A percentile compares a stretch with the other conserved stretches of the same genome.
Evolutionary conservation across 2,888 invertebrate species (phyloP).

Genomic region (Girardia tigrina): DNA sequence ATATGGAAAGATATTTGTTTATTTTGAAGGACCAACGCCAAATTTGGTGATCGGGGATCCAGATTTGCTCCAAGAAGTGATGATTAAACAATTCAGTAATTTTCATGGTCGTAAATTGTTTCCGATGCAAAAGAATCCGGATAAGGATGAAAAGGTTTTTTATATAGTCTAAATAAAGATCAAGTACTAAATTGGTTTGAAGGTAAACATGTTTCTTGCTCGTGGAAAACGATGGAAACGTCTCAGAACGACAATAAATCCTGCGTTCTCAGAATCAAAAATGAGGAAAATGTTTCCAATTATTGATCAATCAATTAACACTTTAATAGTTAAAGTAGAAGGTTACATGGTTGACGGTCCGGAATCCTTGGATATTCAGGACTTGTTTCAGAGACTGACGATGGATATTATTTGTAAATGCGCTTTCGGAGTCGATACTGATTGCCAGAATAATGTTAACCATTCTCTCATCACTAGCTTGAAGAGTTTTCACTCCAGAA

Average conservation of each 20-base stretch:
- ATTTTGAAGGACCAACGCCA: conserved; percentile 40
- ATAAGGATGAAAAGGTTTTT: not conserved
- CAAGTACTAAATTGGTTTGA: not conserved
- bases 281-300: not conserved
- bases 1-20: conserved; percentile 40
- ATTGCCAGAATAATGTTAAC: not conserved
- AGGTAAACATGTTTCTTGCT: not conserved
- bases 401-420: conserved; percentile 19
- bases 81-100: conserved; percentile 42
- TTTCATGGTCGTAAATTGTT: conserved; percentile 40
- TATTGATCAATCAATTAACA: not conserved
- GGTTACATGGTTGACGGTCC: not conserved
- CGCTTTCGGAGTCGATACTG: conserved; percentile 1
- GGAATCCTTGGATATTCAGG: not conserved
- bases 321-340: not conserved
- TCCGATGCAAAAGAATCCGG: conserved; percentile 35
- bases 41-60: conserved; percentile 40
- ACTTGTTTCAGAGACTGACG: not conserved
- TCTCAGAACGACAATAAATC: not conserved
- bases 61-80: conserved; percentile 40
- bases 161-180: not conserved
- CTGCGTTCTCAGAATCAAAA: not conserved
- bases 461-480: not conserved
- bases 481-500: not conserved
- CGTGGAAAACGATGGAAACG: conserved; percentile 2